These are phyloP conservation scores for Melinaea menophilus DNA, from an alignment of 2,888 invertebrate species.

Conservation along the genomic window DNA sequence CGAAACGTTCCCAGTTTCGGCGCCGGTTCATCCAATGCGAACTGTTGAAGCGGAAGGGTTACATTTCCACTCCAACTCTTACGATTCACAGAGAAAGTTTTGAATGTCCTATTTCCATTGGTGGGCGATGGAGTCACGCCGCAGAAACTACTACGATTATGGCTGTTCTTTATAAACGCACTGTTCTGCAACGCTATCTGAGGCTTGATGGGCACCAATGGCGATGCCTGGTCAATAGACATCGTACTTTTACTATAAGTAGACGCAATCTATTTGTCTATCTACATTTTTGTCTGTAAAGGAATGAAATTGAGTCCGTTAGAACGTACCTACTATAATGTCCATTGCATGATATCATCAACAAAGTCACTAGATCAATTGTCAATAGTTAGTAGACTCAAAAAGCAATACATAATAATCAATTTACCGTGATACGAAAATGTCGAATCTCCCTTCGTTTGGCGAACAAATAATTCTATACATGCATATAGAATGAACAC, in stretches of 20 bases:
- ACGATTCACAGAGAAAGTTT: slow-evolving; percentile 73
- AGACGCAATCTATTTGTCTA: slow-evolving; percentile 58
- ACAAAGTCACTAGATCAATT: slow-evolving; percentile 48
- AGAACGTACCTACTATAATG: slow-evolving; percentile 11
- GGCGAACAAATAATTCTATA: slow-evolving; percentile 43
- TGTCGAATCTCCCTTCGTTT: slow-evolving; percentile 38
- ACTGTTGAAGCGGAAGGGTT: slow-evolving; percentile 72
- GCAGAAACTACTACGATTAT: slow-evolving; percentile 75
- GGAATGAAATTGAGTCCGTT: slow-evolving; percentile 31
- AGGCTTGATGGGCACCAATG: slow-evolving; percentile 74
- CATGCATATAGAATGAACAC: slow-evolving; percentile 38
- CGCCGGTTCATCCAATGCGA: slow-evolving; percentile 61
- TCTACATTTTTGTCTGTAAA: slow-evolving; percentile 76
- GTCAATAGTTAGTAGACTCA: slow-evolving; percentile 12
- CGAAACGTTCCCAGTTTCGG: slow-evolving; percentile 72
- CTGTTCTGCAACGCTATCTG: slow-evolving; percentile 70
- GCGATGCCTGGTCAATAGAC: slow-evolving; percentile 76
- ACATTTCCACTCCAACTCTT: slow-evolving; percentile 77
- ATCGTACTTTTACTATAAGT: slow-evolving; percentile 63
- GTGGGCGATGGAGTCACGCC: slow-evolving; percentile 69
- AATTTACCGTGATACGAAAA: slow-evolving; percentile 37
- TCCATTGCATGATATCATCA: slow-evolving; percentile 42
- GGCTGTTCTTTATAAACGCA: slow-evolving; percentile 74
- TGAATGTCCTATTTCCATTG: slow-evolving; percentile 68
- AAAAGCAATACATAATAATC: slow-evolving; percentile 13